Percentiles rank a stretch among this genome's conserved stretches.
phyloP scores from a whole-genome alignment of 2,797 vertebrate species.

The Ficedula albicollis region DNA sequence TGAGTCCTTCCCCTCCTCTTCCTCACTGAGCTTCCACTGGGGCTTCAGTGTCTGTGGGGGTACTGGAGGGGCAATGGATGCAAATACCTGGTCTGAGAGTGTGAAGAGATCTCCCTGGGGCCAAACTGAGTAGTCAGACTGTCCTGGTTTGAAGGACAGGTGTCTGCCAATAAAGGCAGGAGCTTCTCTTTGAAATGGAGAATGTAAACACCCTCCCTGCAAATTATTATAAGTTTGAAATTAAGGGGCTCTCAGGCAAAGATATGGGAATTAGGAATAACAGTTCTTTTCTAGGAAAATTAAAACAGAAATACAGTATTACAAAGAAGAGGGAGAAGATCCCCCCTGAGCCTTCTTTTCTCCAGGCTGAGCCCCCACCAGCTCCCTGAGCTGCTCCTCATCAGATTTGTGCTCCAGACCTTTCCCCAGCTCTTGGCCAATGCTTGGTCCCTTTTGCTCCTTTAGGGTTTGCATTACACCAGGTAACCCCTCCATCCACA shows the following conservation, averaged over 20 bases:
- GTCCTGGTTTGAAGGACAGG: no score
- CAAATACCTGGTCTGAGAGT: neutral
- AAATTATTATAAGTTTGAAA: no score
- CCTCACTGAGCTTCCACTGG: neutral
- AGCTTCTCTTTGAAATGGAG: no score
- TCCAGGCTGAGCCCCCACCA: neutral
- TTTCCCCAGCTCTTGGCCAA: neutral
- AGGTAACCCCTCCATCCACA: neutral
- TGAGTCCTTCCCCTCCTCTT: neutral
- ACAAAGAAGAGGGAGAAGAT: neutral
- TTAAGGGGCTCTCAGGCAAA: no score
- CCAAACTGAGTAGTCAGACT: neutral
- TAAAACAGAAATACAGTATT: no score
- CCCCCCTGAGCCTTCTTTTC: neutral
- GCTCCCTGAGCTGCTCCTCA: neutral
- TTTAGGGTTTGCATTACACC: neutral
- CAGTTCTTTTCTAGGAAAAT: no score
- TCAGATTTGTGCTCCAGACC: neutral
- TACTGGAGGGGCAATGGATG: neutral
- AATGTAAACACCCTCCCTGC: no score
- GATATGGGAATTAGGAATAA: no score
- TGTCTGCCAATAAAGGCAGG: no score
- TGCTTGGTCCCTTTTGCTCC: neutral
- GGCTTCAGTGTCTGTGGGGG: neutral
- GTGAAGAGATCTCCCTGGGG: neutral